Evolutionary conservation across 2,113 vertebrate genomes (phyloP).

Genomic region (Axis porcinus): DNA sequence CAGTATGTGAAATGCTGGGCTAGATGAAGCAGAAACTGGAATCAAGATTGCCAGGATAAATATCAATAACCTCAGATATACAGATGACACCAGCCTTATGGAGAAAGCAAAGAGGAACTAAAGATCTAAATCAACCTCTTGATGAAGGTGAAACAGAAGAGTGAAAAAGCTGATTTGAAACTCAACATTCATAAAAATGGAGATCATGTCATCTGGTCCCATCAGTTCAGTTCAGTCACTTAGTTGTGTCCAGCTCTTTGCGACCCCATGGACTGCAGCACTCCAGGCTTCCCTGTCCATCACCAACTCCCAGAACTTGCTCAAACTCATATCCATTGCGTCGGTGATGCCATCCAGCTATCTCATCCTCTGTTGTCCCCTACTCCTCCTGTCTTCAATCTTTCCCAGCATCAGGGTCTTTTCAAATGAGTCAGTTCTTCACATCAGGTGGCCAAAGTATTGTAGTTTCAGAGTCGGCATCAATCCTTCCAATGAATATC

Average conservation of each 20-base stretch:
- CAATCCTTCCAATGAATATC: neutral
- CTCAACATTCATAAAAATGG: neutral
- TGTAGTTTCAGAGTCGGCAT: neutral
- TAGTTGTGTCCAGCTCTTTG: neutral
- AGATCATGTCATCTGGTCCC: neutral
- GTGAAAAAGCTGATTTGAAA: neutral
- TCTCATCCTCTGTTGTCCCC: neutral
- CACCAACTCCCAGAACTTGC: neutral
- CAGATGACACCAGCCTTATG: neutral
- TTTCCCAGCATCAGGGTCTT: neutral
- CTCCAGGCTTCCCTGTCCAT: neutral
- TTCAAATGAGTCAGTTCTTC: neutral
- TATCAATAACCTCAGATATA: neutral
- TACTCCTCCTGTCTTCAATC: neutral
- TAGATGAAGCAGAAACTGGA: neutral
- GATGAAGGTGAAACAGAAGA: neutral
- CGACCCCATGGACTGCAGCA: neutral
- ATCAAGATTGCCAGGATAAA: neutral
- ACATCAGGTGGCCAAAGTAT: neutral
- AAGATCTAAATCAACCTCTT: neutral
- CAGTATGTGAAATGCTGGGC: neutral
- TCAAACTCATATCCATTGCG: neutral
- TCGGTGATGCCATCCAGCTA: neutral
- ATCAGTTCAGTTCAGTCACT: neutral
- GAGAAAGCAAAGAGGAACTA: neutral